Evolutionary conservation across 2,888 invertebrate species (phyloP).

Genomic region (Dasypolia templi): DNA sequence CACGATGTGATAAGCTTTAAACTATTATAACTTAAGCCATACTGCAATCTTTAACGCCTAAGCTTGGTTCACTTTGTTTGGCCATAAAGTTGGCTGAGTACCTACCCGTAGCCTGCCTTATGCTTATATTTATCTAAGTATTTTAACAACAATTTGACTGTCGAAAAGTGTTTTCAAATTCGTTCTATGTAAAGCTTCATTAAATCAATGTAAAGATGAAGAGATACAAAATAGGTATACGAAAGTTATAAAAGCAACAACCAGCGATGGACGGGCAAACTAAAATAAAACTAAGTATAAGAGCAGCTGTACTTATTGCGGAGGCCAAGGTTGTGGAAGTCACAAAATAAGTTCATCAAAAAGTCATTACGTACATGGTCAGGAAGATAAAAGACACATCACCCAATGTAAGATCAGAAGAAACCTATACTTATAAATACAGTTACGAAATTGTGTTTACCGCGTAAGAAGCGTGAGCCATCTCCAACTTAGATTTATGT

Average conservation of each 20-base stretch:
- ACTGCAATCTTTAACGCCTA: constrained; percentile 60
- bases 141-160: not conserved
- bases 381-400: not conserved
- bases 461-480: constrained; percentile 37
- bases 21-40: constrained; percentile 59
- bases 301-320: not conserved
- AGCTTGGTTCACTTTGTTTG: constrained; percentile 35
- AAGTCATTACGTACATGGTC: not conserved
- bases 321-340: not conserved
- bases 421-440: constrained; percentile 39
- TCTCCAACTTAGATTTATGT: constrained; percentile 51
- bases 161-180: not conserved
- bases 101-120: not conserved
- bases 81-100: constrained; percentile 31
- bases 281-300: not conserved
- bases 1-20: constrained; percentile 54
- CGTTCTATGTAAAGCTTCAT: not conserved
- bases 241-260: not conserved
- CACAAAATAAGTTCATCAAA: not conserved
- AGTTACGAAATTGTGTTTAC: constrained; percentile 44
- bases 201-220: not conserved
- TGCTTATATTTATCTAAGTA: too few relatives aligned
- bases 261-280: too few relatives aligned
- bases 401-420: constrained; percentile 3
- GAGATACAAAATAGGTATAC: not conserved